These are phyloP conservation scores for Hipposideros larvatus DNA, from an alignment of 2,797 vertebrate species.

Conservation along the genomic window DNA sequence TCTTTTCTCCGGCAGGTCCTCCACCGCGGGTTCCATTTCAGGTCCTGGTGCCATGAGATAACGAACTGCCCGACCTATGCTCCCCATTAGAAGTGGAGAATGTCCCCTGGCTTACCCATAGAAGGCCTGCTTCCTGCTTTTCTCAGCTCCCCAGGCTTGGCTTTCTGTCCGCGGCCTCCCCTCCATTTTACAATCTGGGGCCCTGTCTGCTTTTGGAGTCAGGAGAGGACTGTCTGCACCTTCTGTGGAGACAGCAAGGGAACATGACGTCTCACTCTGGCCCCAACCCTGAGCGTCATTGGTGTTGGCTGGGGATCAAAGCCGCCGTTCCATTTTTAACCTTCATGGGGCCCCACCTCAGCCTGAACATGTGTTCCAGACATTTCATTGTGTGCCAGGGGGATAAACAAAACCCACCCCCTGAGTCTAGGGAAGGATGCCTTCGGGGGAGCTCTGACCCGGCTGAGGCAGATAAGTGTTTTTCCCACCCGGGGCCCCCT, in stretches of 20 bases:
- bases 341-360: conserved; percentile 87
- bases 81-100: not conserved
- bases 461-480: conserved; percentile 86
- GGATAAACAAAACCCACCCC: conserved; percentile 90
- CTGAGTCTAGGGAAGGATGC: conserved; percentile 87
- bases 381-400: conserved; percentile 90
- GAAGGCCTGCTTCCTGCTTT: not conserved
- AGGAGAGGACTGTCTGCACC: conserved; percentile 73
- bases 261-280: conserved; percentile 81
- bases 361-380: conserved; percentile 88
- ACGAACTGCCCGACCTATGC: too few relatives aligned
- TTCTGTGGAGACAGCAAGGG: conserved; percentile 71
- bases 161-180: not conserved
- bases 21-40: not conserved
- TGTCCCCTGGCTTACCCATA: rapidly evolving
- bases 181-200: not conserved
- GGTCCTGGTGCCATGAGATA: not conserved
- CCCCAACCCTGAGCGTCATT: conserved; percentile 83
- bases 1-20: not conserved
- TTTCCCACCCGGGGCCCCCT: conserved; percentile 82
- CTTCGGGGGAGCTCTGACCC: conserved; percentile 83
- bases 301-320: conserved; percentile 90
- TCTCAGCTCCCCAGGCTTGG: not conserved
- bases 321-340: conserved; percentile 89
- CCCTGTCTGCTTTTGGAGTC: conserved; percentile 39